Evolutionary conservation across 2,113 vertebrate species (phyloP), one percentile per base, ranked within the genome.

Genomic region (Kryptolebias marmoratus): DNA sequence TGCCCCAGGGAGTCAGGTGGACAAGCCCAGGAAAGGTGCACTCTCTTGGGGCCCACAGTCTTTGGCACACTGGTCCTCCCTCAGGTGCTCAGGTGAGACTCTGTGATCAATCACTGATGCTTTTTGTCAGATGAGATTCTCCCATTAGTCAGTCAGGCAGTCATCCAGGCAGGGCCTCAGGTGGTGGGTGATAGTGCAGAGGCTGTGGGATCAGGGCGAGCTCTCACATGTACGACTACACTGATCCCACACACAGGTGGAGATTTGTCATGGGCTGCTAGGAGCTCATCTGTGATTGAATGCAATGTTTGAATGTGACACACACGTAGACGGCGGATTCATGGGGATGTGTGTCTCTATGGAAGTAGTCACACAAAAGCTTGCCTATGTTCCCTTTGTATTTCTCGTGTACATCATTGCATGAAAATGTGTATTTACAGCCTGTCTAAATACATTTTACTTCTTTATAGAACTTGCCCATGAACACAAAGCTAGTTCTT

Each of bases 231-330:
- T 86, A 85, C 81, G 85, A 79, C 81, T 86, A 82, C 81, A 86
- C 87, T 91, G 87, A 92, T 91, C 90, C 86, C 77, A 82, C 79
- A 89, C 87, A 87, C 88, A 90, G 89, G 88, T 87, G 89, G 88
- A 87, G 87, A 93, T 93, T 91, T 91, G 86, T 91, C 84, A 90
- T 71, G 85, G 83, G 83, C 85, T 87, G 83, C 79, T 89, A 78
- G 77, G 75, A 88, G 90, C 90, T 93, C 89, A 89, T 87, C 82
- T 76, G 81, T 74, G 79, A 88, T 87, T 89, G 86, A 87, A 81
- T 81, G 36, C 1, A 13, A 57, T n/a, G 80, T 80, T 87, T 89
- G 82, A 86, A 80, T 77, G 75, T 86, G 72, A 77, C 65, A 54
- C 49, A 70, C 49, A 68, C 1, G 1, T 1, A 63, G 18, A 28